Evolutionary conservation across 1,140 invertebrate species (phyloP), one percentile per base, ranked within the genome.

Genomic region (Penaeus vannamei): DNA sequence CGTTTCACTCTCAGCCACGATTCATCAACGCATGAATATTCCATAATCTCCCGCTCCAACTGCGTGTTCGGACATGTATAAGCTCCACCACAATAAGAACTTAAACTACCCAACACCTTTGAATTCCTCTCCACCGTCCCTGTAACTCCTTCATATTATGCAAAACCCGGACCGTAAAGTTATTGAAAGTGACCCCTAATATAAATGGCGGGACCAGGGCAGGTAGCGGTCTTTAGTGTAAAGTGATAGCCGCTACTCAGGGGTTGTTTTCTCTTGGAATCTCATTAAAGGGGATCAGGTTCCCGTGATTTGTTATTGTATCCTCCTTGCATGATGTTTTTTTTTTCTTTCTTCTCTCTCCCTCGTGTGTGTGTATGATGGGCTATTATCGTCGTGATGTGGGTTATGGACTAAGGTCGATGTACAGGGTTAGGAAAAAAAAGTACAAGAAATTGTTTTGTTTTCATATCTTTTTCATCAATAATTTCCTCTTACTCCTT

Each of bases 171-270:
- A 32, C 84, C 84, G 53, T 85, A 85, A 85, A 85, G 66, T 72
- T 85, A 69, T 69, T 72, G 84, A 85, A 85, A 85, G 84, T 85
- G 84, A 69, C 84, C 62, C 59, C 36, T 46, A 69, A 85, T 72
- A 53, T 46, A 66, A 53, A 72, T 46, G 83, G 83, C 64, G 20
- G 83, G 83, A 66, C n/a, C 60, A 53, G 32, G 29, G 84, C 84
- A 53, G 60, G 84, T 72, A 69, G 61, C 64, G 64, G 84, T 23
- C 22, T 46, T 62, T 62, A 83, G 81, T 61, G 53, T 61, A 83
- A 83, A 83, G 60, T 26, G 32, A 59, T 46, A 46, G 84, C 84
- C 84, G 64, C 84, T 85, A 85, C 84, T 85, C 72, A 69, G 53
- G 53, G 64, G 64, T 22, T 53, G 23, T 85, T 36, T 85, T 85